Conservation (phyloP, 2,888 invertebrate genomes). For the Lasioglossum marginatum region DNA sequence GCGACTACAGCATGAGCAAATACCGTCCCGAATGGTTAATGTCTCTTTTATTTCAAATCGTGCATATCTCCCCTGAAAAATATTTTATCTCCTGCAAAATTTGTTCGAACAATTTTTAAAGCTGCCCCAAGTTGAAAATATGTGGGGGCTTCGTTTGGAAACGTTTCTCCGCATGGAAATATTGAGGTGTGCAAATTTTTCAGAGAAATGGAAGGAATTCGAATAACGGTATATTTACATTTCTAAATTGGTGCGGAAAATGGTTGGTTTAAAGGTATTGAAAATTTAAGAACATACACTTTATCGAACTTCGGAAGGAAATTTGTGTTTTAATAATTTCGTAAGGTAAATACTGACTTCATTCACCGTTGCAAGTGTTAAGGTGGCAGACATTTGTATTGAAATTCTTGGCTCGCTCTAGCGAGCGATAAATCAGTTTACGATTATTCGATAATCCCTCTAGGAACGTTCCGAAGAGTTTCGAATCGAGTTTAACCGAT, state of each 20-base stretch:
- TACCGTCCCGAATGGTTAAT: not conserved
- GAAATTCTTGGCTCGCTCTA: not conserved
- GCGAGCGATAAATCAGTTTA: not conserved
- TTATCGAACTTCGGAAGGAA: not conserved
- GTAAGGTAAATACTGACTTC: not conserved
- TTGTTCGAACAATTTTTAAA: not conserved
- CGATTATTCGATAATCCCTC: conserved; percentile 1
- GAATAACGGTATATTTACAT: not conserved
- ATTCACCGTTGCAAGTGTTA: not conserved
- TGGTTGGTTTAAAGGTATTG: not conserved
- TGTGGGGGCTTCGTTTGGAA: not conserved
- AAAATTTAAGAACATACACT: not conserved
- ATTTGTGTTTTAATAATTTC: not conserved
- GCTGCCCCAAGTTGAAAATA: not conserved
- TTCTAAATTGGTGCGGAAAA: not conserved
- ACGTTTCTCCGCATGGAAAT: not conserved
- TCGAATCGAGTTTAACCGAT: not conserved
- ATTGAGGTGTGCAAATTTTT: not conserved
- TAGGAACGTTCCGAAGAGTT: not conserved
- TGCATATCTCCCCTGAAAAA: not conserved
- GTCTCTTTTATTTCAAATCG: not conserved
- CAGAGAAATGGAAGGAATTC: not conserved
- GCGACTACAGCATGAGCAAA: not conserved
- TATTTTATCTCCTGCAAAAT: not conserved
- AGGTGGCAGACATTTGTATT: not conserved